Evolutionary conservation across 1,140 invertebrate genomes (phyloP), one percentile per base, ranked within the genome.

Genomic region (Drosophila littoralis): DNA sequence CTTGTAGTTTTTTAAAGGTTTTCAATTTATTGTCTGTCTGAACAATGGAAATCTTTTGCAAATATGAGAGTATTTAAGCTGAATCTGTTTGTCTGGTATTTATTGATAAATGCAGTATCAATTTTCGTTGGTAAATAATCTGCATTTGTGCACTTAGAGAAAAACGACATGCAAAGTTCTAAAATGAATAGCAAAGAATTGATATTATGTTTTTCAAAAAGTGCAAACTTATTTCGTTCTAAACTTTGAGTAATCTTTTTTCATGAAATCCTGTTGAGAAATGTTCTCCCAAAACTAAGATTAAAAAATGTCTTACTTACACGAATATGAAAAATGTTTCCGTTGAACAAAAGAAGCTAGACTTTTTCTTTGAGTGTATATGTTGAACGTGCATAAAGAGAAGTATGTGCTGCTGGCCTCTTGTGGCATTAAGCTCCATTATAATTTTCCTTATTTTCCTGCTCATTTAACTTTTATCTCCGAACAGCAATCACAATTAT

Each of bases 391-490:
- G 7, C 45, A 46, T 15, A 9, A 17, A 9, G 2, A 12, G 38
- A 40, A 40, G 10, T 28, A 28, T 28, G 22, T 28, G 22, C 22
- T 28, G 22, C 22, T 54, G 60, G 43, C 45, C 64, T 45, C 48
- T 46, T 58, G 68, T 66, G 60, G 45, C 51, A 52, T 61, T 42
- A 38, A 67, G 69, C 52, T 28, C 48, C 72, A 72, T 67, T 79
- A 74, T 77, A 73, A 61, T 77, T 71, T 73, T 74, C 63, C 72
- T 65, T 83, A 90, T 90, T 90, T 90, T 90, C 86, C 81, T 77
- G 86, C 75, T 90, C 86, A 90, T 90, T 90, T 86, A 90, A 90
- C 86, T 74, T 90, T 90, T 86, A 90, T 90, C 81, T 81, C 46
- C 36, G 60, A 74, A 59, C 74, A 63, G 77, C 85, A 89, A 90